phyloP scores from a whole-genome alignment of 2,888 invertebrate species.

The Lypha dubia region DNA sequence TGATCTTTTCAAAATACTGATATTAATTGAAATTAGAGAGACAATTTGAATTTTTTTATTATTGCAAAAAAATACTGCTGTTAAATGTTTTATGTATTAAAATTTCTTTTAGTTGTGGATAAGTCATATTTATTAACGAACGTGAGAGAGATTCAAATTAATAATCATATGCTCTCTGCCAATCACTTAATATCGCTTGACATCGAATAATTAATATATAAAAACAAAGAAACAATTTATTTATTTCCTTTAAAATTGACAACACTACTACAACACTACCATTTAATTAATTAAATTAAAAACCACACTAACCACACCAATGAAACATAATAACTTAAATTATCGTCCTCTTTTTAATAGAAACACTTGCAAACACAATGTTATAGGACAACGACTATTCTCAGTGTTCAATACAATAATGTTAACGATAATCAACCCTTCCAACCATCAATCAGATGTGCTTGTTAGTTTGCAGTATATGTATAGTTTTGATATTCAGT shows the following conservation, averaged over 20 bases:
- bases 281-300: constrained; percentile 11
- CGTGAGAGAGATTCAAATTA: too few relatives aligned
- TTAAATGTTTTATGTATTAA: not conserved
- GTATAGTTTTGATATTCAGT: constrained; percentile 5
- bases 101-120: not conserved
- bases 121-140: too few relatives aligned
- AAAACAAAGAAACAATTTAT: too few relatives aligned
- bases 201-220: too few relatives aligned
- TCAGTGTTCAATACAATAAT: not conserved
- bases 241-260: too few relatives aligned
- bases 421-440: not conserved
- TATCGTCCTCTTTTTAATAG: not conserved
- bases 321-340: not conserved
- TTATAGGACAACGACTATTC: not conserved
- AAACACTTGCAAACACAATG: not conserved
- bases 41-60: too few relatives aligned
- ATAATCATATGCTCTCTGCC: too few relatives aligned
- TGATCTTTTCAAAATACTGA: too few relatives aligned
- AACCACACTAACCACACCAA: not conserved
- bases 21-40: too few relatives aligned
- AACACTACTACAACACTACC: not conserved
- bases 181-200: too few relatives aligned
- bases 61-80: not conserved
- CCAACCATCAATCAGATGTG: not conserved
- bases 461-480: not conserved